These are phyloP conservation scores for Drosophila paulistorum DNA, from an alignment of 1,140 invertebrate species.

Conservation along the genomic window DNA sequence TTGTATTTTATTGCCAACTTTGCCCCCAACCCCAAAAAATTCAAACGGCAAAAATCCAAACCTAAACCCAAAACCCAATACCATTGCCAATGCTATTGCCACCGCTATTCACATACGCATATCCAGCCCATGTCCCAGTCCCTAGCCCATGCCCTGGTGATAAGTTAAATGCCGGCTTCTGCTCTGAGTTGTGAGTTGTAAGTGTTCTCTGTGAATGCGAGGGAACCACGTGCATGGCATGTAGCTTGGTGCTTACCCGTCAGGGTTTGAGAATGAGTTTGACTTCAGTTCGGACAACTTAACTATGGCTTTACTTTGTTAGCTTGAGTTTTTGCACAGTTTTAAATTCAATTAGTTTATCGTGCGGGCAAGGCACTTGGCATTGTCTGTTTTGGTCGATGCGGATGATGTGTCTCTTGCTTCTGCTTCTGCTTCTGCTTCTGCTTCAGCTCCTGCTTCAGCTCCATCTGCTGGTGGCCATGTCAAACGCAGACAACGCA, in stretches of 20 bases:
- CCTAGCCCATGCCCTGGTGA: conserved; percentile 41
- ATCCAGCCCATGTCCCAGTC: conserved; percentile 38
- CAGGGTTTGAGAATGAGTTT: conserved; percentile 20
- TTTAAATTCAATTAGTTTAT: conserved; percentile 81
- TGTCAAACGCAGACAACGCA: conserved; percentile 49
- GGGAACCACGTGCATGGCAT: not conserved
- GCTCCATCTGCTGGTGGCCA: conserved; percentile 8
- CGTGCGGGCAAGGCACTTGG: conserved; percentile 50
- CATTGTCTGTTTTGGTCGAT: conserved; percentile 45
- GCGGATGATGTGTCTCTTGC: not conserved
- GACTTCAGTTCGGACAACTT: conserved; percentile 56
- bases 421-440: not conserved
- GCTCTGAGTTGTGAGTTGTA: conserved; percentile 20
- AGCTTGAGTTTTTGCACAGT: conserved; percentile 74
- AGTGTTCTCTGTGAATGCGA: conserved; percentile 6
- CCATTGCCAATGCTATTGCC: not conserved
- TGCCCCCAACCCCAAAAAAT: conserved; percentile 32
- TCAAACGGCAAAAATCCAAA: not conserved
- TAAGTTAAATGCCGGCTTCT: conserved; percentile 68
- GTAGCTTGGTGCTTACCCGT: too few relatives aligned
- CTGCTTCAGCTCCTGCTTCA: not conserved
- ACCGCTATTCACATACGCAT: conserved; percentile 22
- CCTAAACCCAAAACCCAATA: conserved; percentile 15
- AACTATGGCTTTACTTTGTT: conserved; percentile 72
- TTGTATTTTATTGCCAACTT: conserved; percentile 79